phyloP scores from a whole-genome alignment of 2,113 vertebrate genomes.

The Sinocyclocheilus anophthalmus region DNA sequence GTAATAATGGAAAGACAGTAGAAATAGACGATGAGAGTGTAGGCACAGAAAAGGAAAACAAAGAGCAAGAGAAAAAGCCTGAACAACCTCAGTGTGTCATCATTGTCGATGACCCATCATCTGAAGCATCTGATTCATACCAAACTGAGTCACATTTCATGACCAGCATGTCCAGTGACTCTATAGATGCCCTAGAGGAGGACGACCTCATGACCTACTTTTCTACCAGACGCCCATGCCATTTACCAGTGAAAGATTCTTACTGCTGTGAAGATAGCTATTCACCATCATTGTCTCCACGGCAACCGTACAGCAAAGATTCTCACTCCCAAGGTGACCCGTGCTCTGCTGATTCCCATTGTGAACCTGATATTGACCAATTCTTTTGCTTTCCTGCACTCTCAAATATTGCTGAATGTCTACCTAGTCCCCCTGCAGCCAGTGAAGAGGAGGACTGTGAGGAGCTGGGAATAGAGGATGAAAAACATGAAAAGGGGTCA shows the following conservation, averaged over 20 bases:
- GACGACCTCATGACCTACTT: slow-evolving; percentile 83
- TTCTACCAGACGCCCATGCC: slow-evolving; percentile 72
- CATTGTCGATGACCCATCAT: slow-evolving; percentile 66
- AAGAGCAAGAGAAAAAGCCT: slow-evolving; percentile 35
- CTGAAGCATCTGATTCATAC: slow-evolving; percentile 87
- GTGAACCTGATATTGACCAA: slow-evolving; percentile 59
- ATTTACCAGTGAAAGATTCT: slow-evolving; percentile 61
- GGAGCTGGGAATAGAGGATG: slow-evolving; percentile 59
- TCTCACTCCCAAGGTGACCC: slow-evolving; percentile 23
- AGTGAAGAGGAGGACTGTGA: slow-evolving; percentile 64
- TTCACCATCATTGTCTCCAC: slow-evolving; percentile 48
- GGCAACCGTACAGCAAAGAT: slow-evolving; percentile 19
- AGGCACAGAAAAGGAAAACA: not conserved
- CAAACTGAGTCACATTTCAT: slow-evolving; percentile 76
- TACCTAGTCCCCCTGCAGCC: slow-evolving; percentile 69
- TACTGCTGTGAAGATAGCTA: slow-evolving; percentile 51
- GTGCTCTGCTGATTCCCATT: slow-evolving; percentile 25
- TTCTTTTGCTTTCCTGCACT: slow-evolving; percentile 79
- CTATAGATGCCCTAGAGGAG: slow-evolving; percentile 88
- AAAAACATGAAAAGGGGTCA: slow-evolving; percentile 47
- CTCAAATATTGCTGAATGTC: slow-evolving; percentile 68
- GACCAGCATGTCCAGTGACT: slow-evolving; percentile 89
- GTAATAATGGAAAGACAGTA: not conserved
- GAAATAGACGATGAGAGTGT: slow-evolving; percentile 16
- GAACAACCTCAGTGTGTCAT: slow-evolving; percentile 15